Percentiles rank a stretch among this genome's conserved stretches.
Evolutionary conservation across 2,888 invertebrate species (phyloP).

Genomic region (Lasiommata megera): DNA sequence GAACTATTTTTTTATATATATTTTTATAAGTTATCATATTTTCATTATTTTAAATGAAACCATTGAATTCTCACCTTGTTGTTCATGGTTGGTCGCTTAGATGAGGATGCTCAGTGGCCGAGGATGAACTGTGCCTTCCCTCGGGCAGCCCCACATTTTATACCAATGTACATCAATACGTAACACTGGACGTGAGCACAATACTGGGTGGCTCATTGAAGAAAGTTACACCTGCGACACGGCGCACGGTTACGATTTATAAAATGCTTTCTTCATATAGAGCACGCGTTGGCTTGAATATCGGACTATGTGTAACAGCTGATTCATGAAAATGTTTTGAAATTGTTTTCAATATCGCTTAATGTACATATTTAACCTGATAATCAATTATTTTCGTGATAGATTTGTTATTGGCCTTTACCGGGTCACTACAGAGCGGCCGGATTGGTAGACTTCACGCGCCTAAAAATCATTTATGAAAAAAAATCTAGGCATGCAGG

Average conservation of each 20-base stretch:
- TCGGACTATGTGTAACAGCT: conserved; percentile 14
- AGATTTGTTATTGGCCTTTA: too few relatives aligned
- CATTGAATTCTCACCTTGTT: conserved; percentile 62
- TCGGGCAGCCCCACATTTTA: conserved; percentile 57
- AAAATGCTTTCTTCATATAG: conserved; percentile 39
- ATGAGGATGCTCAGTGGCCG: conserved; percentile 62
- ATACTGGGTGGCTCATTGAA: conserved; percentile 69
- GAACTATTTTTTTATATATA: too few relatives aligned
- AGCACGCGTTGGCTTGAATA: conserved; percentile 27
- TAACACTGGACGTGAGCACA: conserved; percentile 69
- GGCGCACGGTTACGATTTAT: conserved; percentile 47
- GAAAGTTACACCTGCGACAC: conserved; percentile 72
- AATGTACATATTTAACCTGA: too few relatives aligned
- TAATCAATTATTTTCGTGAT: too few relatives aligned
- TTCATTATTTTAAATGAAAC: not conserved
- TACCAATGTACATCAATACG: conserved; percentile 57
- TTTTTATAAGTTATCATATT: too few relatives aligned
- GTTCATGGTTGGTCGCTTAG: conserved; percentile 71
- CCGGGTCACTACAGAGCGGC: too few relatives aligned
- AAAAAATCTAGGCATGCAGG: too few relatives aligned
- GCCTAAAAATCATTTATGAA: too few relatives aligned
- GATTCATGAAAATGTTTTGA: conserved; percentile 15
- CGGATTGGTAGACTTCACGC: too few relatives aligned
- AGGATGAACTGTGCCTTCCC: conserved; percentile 62
- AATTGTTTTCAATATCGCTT: not conserved